phyloP scores from a whole-genome alignment of 2,888 invertebrate genomes.

The Volucella inflata region DNA sequence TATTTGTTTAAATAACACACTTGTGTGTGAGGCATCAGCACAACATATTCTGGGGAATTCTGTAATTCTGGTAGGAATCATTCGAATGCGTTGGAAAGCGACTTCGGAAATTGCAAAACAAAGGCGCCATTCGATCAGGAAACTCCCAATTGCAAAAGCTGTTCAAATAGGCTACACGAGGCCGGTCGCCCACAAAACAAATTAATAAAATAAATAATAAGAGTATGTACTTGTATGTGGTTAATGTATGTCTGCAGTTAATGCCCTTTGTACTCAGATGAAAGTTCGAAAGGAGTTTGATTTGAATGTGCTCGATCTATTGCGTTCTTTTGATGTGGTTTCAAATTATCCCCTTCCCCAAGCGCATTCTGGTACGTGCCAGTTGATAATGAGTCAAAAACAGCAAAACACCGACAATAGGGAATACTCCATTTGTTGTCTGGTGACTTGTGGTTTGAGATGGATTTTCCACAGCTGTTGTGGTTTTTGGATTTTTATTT shows the following conservation, averaged over 20 bases:
- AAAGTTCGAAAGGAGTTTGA: not conserved
- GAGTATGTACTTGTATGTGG: not conserved
- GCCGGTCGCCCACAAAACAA: not conserved
- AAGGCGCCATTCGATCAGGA: conserved; percentile 47
- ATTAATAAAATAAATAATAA: not conserved
- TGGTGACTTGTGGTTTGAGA: conserved; percentile 31
- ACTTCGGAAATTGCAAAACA: conserved; percentile 30
- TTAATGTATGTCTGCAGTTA: not conserved
- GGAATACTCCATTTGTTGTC: conserved; percentile 1
- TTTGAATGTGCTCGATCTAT: conserved; percentile 1
- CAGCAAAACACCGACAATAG: conserved; percentile 17
- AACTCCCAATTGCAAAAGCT: conserved; percentile 43
- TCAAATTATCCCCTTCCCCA: conserved; percentile 15
- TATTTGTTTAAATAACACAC: conserved; percentile 35
- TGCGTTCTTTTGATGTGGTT: conserved; percentile 32
- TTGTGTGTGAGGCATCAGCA: conserved; percentile 46
- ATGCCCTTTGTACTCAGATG: conserved; percentile 9
- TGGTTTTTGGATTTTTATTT: conserved; percentile 10
- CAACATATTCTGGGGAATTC: conserved; percentile 50
- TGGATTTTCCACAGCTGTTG: conserved; percentile 41
- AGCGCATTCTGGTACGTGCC: conserved; percentile 14
- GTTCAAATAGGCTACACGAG: conserved; percentile 34
- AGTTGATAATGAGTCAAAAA: conserved; percentile 39
- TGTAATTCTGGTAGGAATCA: conserved; percentile 40
- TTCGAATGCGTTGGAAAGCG: not conserved